A percentile compares a stretch with the other conserved stretches of the same genome.
Conservation (phyloP, 1,140 invertebrate species). For the Leptopilina boulardi region DNA sequence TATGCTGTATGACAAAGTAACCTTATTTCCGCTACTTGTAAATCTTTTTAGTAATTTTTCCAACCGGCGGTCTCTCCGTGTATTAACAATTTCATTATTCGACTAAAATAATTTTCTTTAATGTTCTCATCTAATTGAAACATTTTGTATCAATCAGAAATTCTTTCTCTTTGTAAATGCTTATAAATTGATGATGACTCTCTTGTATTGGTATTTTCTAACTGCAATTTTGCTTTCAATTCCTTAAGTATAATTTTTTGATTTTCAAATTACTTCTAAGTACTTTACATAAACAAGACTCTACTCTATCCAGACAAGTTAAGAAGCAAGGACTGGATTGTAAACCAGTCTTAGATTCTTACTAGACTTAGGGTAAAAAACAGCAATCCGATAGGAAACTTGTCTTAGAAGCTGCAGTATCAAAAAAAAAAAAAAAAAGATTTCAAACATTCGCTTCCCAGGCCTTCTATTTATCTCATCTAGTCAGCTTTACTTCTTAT, state of each 20-base stretch:
- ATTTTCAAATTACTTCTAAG: conserved; percentile 54
- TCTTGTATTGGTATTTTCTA: too few relatives aligned
- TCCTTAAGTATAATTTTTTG: neutral
- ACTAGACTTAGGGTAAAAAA: conserved; percentile 56
- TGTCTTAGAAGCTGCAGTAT: conserved; percentile 49
- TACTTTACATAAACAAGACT: conserved; percentile 56
- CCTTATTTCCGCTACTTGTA: too few relatives aligned
- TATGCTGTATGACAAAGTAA: too few relatives aligned
- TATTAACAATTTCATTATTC: too few relatives aligned
- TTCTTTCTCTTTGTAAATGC: too few relatives aligned
- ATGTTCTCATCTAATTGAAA: too few relatives aligned
- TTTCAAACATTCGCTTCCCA: conserved; percentile 17
- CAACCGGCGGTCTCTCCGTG: too few relatives aligned
- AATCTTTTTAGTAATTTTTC: too few relatives aligned
- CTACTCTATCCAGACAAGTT: conserved; percentile 42
- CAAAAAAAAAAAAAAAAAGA: conserved; percentile 39
- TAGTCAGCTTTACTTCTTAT: neutral
- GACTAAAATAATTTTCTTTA: too few relatives aligned
- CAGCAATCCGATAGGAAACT: conserved; percentile 58
- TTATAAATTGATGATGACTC: too few relatives aligned
- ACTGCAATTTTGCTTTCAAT: neutral
- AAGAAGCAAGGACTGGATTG: conserved; percentile 56
- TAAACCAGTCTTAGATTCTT: conserved; percentile 68
- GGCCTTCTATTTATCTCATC: neutral
- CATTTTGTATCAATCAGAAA: too few relatives aligned